phyloP scores from a whole-genome alignment of 2,888 invertebrate species.

The Agrotis exclamationis region DNA sequence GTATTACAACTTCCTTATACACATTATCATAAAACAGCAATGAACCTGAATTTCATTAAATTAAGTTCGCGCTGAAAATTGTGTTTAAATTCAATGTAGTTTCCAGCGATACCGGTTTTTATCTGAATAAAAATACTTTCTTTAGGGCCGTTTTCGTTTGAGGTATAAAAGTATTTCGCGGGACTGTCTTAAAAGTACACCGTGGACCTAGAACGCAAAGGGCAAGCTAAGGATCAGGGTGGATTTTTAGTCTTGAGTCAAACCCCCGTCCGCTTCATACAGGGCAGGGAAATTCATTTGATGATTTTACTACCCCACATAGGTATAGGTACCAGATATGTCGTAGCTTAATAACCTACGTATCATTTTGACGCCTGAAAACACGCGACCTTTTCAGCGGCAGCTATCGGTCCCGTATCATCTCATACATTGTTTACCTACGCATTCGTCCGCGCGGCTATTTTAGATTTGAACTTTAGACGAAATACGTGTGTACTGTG shows the following conservation, averaged over 20 bases:
- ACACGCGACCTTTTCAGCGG: slow-evolving; percentile 49
- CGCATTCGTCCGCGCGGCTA: slow-evolving; percentile 53
- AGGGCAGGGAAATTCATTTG: no score
- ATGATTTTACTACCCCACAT: no score
- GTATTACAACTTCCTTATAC: neutral
- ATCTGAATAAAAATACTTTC: neutral
- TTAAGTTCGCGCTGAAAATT: neutral
- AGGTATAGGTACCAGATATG: neutral
- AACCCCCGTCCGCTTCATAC: no score
- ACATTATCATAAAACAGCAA: neutral
- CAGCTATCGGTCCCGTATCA: slow-evolving; percentile 42
- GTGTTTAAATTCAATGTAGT: neutral
- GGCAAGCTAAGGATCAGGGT: no score
- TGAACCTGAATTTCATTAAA: neutral
- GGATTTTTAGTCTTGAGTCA: no score
- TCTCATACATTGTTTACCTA: slow-evolving; percentile 60
- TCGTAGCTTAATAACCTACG: slow-evolving; percentile 22
- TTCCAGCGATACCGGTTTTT: neutral
- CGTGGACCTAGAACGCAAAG: no score
- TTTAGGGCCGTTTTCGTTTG: no score
- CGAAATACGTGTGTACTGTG: slow-evolving; percentile 41
- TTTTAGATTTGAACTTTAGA: slow-evolving; percentile 66
- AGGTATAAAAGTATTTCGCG: no score
- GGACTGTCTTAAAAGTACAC: no score
- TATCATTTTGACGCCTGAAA: slow-evolving; percentile 17